Evolutionary conservation across 1,140 invertebrate genomes (phyloP).

Genomic region (Drosophila equinoxialis): DNA sequence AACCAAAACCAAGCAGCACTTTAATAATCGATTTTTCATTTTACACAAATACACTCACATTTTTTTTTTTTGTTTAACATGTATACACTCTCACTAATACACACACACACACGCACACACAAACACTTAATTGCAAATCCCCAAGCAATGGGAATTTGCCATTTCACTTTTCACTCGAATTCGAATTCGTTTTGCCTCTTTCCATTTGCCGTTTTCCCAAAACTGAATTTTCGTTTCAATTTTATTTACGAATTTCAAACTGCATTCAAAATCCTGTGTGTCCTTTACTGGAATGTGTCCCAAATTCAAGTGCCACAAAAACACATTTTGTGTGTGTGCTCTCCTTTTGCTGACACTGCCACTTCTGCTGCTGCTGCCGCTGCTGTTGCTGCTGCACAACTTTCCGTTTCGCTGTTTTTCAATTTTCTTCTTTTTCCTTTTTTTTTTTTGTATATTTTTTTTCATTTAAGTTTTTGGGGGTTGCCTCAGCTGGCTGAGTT

Average conservation of each 20-base stretch:
- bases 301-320: conserved; percentile 79
- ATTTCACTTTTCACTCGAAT: conserved; percentile 1
- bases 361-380: background rate
- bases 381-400: conserved; percentile 51
- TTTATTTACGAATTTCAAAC: conserved; percentile 12
- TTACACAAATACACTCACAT: conserved; percentile 37
- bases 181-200: background rate
- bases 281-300: conserved; percentile 81
- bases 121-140: conserved; percentile 22
- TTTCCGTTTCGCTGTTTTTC: conserved; percentile 73
- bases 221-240: conserved; percentile 15
- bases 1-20: conserved; percentile 47
- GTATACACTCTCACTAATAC: conserved; percentile 39
- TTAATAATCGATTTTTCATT: conserved; percentile 79
- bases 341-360: conserved; percentile 15
- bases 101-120: conserved; percentile 23
- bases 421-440: conserved; percentile 33
- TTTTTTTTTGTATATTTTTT: background rate
- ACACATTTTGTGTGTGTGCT: conserved; percentile 56
- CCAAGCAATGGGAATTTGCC: conserved; percentile 19
- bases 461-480: conserved; percentile 4
- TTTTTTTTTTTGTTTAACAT: too few species aligned
- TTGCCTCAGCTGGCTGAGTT: conserved; percentile 31
- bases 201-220: too few species aligned
- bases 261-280: conserved; percentile 49